Conservation (phyloP, 2,797 vertebrate species). For the Microcaecilia unicolor region DNA sequence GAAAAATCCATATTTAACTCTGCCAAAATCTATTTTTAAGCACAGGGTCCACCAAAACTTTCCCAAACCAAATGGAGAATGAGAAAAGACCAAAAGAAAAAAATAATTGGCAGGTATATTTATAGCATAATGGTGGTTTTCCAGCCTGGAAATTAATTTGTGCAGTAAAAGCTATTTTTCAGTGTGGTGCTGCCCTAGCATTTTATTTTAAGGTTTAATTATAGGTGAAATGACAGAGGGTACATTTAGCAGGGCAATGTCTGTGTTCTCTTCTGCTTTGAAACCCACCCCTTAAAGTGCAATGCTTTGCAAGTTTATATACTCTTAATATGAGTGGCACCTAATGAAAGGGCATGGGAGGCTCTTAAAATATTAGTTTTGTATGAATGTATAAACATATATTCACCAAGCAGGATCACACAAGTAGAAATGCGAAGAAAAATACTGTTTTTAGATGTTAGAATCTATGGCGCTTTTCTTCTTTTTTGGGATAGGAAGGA, state of each 20-base stretch:
- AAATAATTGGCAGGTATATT: too few relatives aligned
- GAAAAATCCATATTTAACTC: too few relatives aligned
- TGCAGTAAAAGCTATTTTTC: not conserved
- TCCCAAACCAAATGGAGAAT: not conserved
- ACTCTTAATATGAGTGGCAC: slow-evolving; percentile 2
- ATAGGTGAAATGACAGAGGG: not conserved
- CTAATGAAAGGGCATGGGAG: not conserved
- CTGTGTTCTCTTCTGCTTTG: not conserved
- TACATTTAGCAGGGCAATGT: not conserved
- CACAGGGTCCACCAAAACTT: not conserved
- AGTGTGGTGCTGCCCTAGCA: not conserved
- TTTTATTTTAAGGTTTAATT: not conserved
- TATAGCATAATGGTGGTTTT: not conserved
- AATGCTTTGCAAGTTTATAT: not conserved
- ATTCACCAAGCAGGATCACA: slow-evolving; percentile 9
- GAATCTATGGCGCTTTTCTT: too few relatives aligned
- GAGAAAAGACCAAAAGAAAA: too few relatives aligned
- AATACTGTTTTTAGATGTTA: slow-evolving; percentile 1
- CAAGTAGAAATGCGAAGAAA: not conserved
- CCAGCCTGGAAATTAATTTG: not conserved
- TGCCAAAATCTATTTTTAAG: not conserved
- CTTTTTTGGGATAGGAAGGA: too few relatives aligned
- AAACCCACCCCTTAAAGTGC: not conserved
- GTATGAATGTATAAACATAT: not conserved
- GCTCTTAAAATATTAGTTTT: slow-evolving; percentile 6